Percentiles rank a stretch among this genome's conserved stretches.
Conservation (phyloP, 92 coral and sea anemone genomes). For the Heliopora coerulea region DNA sequence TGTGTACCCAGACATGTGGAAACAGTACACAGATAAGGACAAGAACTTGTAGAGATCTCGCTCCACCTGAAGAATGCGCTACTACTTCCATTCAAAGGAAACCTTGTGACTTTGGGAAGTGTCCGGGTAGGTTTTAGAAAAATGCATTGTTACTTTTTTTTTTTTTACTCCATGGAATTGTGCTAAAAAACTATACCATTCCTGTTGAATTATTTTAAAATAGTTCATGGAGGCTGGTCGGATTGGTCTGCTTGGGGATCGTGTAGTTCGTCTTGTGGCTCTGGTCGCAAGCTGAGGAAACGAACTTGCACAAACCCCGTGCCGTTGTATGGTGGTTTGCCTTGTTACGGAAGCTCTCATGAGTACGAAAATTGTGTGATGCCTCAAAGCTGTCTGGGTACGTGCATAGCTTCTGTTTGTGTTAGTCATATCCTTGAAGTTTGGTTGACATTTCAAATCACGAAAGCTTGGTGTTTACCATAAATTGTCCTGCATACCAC, state of each 20-base stretch:
- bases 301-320: conserved; percentile 19
- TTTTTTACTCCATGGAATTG: no score
- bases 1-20: conserved; percentile 38
- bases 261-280: conserved; percentile 32
- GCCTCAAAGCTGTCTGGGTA: conserved; percentile 10
- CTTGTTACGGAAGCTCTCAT: conserved; percentile 5
- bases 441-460: no score
- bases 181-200: not conserved
- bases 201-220: not conserved
- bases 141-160: not conserved
- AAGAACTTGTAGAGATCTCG: conserved; percentile 21
- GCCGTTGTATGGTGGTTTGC: conserved; percentile 22
- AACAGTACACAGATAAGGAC: conserved; percentile 19
- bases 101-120: conserved; percentile 24
- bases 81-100: not conserved
- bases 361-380: not conserved
- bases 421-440: no score
- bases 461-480: no score
- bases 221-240: conserved; percentile 27
- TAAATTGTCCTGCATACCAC: no score
- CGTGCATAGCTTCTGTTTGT: not conserved
- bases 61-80: not conserved
- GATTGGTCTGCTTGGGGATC: conserved; percentile 24
- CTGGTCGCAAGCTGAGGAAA: conserved; percentile 6
- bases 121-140: conserved; percentile 27